Evolutionary conservation across 92 coral and sea anemone species (phyloP).

Genomic region (Diadumene lineata): DNA sequence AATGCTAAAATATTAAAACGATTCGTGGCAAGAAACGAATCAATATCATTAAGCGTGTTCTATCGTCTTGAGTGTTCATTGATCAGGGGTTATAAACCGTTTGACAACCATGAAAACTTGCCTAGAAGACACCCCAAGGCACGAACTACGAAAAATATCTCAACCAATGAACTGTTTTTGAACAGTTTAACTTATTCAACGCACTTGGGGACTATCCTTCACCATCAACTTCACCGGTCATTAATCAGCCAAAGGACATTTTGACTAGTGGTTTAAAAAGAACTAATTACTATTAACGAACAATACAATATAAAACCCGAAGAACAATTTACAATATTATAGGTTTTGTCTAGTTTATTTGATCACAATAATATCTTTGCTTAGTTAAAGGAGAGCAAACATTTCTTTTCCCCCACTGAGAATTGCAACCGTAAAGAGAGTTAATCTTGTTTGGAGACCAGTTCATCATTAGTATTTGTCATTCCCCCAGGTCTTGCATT

Average conservation of each 20-base stretch:
- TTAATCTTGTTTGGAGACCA: no score
- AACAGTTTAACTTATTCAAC: no score
- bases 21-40: not conserved
- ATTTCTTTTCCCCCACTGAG: no score
- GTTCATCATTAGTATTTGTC: not conserved
- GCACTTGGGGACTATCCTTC: no score
- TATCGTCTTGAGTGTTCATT: not conserved
- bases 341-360: not conserved
- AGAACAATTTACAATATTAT: not conserved
- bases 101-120: not conserved
- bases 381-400: no score
- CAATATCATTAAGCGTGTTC: slow-evolving; percentile 6
- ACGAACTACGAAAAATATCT: not conserved
- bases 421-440: no score
- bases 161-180: not conserved
- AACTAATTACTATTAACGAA: not conserved
- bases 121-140: not conserved
- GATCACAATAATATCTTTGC: no score
- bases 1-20: not conserved
- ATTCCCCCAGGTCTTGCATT: not conserved
- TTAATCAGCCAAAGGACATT: not conserved
- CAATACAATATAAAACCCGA: not conserved
- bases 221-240: not conserved
- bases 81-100: not conserved
- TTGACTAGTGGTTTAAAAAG: not conserved